Base-by-base conservation (phyloP, 2,113 vertebrate genomes). In the Plotosus lineatus region DNA sequence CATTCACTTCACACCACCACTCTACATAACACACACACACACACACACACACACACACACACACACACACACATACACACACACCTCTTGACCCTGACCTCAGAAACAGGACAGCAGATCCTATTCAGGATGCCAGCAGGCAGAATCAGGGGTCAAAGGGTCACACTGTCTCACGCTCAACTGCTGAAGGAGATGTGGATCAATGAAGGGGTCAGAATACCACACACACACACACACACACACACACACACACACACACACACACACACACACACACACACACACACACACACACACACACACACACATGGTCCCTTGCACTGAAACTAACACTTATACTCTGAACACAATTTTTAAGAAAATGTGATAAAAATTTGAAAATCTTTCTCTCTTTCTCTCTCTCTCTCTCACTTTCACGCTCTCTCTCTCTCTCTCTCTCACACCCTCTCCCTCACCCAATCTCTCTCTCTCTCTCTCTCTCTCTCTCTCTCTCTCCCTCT, bases 61-160 rank as follows among this genome's bases (percentile, higher is more conserved):
- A 26, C 55, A 31, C 38, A 46, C 74, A 60, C 74, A 51, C 40
- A 77, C 31, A 65, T 42, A 65, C 60, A 50, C 60, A 66, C 76
- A 66, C 76, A 50, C 15, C 46, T 53, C 65, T 40, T 44, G 50
- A 69, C 77, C 56, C 77, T 69, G 74, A 77, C 75, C 77, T 55
- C 77, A 42, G 31, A 69, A n/a, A n/a, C 63, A 55, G 21, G 55
- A 28, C 38, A 76, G 40, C 31, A 8, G 23, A 8, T 79, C 78
- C 51, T 46, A 79, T 56, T 53, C 50, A 71, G 21, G 19, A 79
- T 53, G 65, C 51, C 65, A 71, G 78, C 51, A 79, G 66, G 65
- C 50, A 79, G 12, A 71, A 46, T 51, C 26, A 77, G 58, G 31
- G 77, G 66, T 56, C n/a, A 71, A 58, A 71, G 46, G 72, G 65